A percentile compares a stretch with the other conserved stretches of the same genome.
Evolutionary conservation across 2,113 vertebrate genomes (phyloP).

Genomic region (Meles meles): DNA sequence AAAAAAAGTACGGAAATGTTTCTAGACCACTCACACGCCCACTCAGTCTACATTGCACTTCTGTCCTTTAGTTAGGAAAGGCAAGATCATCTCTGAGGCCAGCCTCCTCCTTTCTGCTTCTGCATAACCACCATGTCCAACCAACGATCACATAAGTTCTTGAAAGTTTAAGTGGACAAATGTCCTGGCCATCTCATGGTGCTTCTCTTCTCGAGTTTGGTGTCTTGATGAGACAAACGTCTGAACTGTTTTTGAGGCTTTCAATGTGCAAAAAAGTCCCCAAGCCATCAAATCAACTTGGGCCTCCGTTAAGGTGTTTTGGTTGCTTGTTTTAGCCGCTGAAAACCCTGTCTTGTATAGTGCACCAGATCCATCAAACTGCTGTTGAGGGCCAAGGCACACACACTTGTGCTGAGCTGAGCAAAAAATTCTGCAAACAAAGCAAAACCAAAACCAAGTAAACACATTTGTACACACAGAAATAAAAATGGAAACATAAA

Average conservation of each 20-base stretch:
- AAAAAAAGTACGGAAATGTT: constrained; percentile 81
- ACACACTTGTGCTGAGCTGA: constrained; percentile 85
- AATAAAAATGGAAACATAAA: neutral
- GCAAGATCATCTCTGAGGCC: constrained; percentile 52
- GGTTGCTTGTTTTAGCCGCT: constrained; percentile 89
- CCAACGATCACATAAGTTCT: constrained; percentile 41
- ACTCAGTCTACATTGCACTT: constrained; percentile 78
- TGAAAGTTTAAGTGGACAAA: constrained; percentile 69
- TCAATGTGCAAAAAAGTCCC: constrained; percentile 82
- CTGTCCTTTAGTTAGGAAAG: constrained; percentile 66
- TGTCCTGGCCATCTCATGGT: constrained; percentile 48
- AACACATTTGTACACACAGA: neutral
- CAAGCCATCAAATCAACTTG: constrained; percentile 59
- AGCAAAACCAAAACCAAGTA: neutral
- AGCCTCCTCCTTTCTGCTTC: constrained; percentile 55
- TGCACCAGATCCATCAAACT: constrained; percentile 88
- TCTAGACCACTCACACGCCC: constrained; percentile 76
- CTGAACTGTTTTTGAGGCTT: constrained; percentile 75
- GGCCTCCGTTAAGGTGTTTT: constrained; percentile 79
- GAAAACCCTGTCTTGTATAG: constrained; percentile 89
- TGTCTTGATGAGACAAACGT: constrained; percentile 52
- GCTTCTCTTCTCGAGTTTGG: constrained; percentile 69
- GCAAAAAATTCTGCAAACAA: constrained; percentile 86
- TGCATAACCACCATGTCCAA: neutral
- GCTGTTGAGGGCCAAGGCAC: constrained; percentile 87